Conservation (phyloP, 2,888 invertebrate genomes). For the Acanthosepion lycidas region DNA sequence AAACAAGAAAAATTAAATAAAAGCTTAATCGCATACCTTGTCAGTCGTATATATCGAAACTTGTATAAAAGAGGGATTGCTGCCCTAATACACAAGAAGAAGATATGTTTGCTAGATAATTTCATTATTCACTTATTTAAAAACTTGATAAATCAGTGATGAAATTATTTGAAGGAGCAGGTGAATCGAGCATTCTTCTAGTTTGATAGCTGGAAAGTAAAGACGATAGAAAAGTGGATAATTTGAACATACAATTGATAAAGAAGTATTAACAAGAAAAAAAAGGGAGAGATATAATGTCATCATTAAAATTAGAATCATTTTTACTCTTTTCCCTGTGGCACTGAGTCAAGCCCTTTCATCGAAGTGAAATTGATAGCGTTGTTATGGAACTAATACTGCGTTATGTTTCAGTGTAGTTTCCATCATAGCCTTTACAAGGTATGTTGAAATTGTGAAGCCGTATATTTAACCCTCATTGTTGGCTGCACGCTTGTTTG, state of each 20-base stretch:
- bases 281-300: background rate
- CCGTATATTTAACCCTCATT: constrained; percentile 20
- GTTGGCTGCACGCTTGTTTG: constrained; percentile 20
- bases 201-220: background rate
- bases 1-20: no score
- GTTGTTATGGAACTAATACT: background rate
- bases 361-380: constrained; percentile 22
- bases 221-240: background rate
- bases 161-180: background rate
- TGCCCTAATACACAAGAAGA: background rate
- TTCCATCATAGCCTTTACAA: constrained; percentile 4
- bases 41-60: no score
- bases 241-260: background rate
- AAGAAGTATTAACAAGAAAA: background rate
- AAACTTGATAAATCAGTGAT: background rate
- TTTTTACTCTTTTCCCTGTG: background rate
- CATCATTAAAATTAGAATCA: background rate
- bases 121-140: background rate
- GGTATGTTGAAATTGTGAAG: background rate
- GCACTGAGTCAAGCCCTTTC: background rate
- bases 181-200: background rate
- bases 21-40: no score
- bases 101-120: background rate
- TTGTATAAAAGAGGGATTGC: no score
- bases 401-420: background rate